Evolutionary conservation across 2,888 invertebrate species (phyloP), one percentile per base, ranked within the genome.

Genomic region (Drosophila acutilabella): DNA sequence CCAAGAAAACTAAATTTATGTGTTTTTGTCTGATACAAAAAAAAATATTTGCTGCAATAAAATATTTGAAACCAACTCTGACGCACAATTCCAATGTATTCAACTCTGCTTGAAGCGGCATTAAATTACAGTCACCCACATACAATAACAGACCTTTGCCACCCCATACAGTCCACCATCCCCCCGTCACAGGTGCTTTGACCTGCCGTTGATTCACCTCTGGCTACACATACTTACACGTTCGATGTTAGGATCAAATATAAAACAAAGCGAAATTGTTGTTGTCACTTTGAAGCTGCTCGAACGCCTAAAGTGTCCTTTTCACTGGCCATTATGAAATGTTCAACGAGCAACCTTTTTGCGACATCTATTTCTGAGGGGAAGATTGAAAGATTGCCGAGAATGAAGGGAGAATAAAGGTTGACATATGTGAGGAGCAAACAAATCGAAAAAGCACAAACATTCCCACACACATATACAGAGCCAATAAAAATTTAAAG

Each of bases 401-500:
- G 7, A 23, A 20, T 40, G 26, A 44, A 7, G 4, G 6, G 52
- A 23, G 33, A 6, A 8, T 4, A 16, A 18, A 16, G 26, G 11
- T 41, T 38, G 52, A n/a, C 36, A 50, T 40, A 56, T 52, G 64
- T 36, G 59, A 42, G 44, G 45, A 57, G 56, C 69, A 65, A 78
- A 74, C 75, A 87, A 81, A 82, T 80, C 81, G 80, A 54, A 44
- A 61, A 40, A 50, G 41, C 60, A 61, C 48, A 58, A 64, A 64
- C 61, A 85, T 56, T 57, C 44, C 36, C 60, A 61, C 48, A 58
- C 61, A 64, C 61, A 85, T 56, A 61, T 41, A 61, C 60, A 68
- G 72, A 78, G 78, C 74, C 76, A 74, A 80, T 88, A 88, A 74
- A 73, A 73, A 67, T 76, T 83, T 71, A 88, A 89, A 89, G 72